A percentile compares a stretch with the other conserved stretches of the same genome.
phyloP scores from a whole-genome alignment of 2,113 vertebrate genomes.

The Octodon degus region DNA sequence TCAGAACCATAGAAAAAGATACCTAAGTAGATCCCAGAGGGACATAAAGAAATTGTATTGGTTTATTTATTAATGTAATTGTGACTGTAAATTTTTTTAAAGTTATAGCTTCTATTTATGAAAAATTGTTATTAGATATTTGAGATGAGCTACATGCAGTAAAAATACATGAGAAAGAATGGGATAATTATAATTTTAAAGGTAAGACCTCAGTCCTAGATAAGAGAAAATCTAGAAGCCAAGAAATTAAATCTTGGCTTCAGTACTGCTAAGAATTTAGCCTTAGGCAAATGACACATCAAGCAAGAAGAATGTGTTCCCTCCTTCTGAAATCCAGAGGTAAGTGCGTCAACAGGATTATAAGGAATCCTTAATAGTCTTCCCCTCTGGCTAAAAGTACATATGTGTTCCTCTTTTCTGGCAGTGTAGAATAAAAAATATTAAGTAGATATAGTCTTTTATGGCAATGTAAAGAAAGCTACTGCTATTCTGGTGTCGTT shows the following conservation, averaged over 20 bases:
- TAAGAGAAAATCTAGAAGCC: background rate
- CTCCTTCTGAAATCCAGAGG: slow-evolving; percentile 6
- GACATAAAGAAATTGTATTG: background rate
- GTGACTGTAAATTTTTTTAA: background rate
- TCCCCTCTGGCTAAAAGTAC: background rate
- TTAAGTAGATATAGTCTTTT: background rate
- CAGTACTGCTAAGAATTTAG: background rate
- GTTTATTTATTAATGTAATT: slow-evolving; percentile 30
- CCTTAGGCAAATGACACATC: slow-evolving; percentile 4
- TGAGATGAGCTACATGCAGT: background rate
- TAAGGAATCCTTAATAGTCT: background rate
- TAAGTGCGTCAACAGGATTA: background rate
- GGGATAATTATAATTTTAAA: background rate
- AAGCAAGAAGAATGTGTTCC: background rate
- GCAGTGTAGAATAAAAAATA: background rate
- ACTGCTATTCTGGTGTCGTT: background rate
- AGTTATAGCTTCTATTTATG: background rate
- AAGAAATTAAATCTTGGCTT: background rate
- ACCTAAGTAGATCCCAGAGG: background rate
- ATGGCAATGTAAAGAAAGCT: background rate
- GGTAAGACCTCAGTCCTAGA: background rate
- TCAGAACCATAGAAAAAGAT: slow-evolving; percentile 29
- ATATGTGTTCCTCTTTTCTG: background rate
- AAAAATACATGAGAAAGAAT: background rate
- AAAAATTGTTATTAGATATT: background rate